These are phyloP conservation scores for Polypterus bichir DNA, from an alignment of 2,113 vertebrate species.

Conservation along the genomic window DNA sequence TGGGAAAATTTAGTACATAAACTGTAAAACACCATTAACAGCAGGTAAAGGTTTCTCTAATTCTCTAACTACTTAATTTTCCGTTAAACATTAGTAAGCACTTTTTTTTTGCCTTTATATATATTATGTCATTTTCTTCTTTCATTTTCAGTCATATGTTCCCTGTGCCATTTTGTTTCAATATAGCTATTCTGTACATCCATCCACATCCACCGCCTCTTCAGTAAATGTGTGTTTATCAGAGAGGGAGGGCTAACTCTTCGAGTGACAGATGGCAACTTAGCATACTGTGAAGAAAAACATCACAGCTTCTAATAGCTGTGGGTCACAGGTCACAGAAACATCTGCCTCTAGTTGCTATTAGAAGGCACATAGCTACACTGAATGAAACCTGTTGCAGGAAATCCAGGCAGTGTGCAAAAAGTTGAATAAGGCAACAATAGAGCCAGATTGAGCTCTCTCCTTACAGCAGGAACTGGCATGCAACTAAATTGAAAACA, in stretches of 20 bases:
- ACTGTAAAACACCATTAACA: no score
- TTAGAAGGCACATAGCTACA: conserved; percentile 53
- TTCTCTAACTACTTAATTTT: no score
- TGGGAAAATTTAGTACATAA: no score
- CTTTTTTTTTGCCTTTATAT: neutral
- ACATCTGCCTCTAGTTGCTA: conserved; percentile 72
- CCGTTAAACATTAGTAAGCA: neutral
- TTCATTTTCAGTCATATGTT: neutral
- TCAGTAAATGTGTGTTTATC: no score
- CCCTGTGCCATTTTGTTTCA: conserved; percentile 23
- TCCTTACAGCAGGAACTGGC: conserved; percentile 26
- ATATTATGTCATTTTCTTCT: neutral
- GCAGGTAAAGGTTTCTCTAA: no score
- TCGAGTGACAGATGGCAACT: conserved; percentile 75
- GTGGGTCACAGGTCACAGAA: conserved; percentile 73
- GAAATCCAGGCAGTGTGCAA: conserved; percentile 18
- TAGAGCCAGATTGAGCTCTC: conserved; percentile 29
- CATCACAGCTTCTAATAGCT: conserved; percentile 60
- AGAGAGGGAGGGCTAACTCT: no score
- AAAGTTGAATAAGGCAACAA: conserved; percentile 16
- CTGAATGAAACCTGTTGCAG: conserved; percentile 54
- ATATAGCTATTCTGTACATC: conserved; percentile 27
- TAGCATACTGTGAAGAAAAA: conserved; percentile 55
- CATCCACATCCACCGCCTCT: conserved; percentile 23
- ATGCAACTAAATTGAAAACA: conserved; percentile 32